Evolutionary conservation across 2,113 vertebrate species (phyloP).

Genomic region (Pachyramphus minor): DNA sequence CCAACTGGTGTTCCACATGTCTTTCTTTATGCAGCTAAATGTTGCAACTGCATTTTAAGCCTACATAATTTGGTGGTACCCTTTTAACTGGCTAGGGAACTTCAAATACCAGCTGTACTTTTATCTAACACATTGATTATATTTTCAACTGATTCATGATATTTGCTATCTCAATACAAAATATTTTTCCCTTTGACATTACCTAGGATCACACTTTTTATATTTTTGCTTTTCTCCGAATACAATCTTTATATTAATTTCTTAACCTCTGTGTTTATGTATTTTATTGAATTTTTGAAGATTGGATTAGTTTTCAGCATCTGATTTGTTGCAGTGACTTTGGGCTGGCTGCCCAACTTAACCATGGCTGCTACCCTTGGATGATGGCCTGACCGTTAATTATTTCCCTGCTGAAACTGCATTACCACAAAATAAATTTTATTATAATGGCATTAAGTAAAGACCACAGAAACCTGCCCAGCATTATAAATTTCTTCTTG

Average conservation of each 20-base stretch:
- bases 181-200: background rate
- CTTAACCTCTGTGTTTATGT: background rate
- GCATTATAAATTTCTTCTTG: background rate
- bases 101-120: background rate
- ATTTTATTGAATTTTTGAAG: slow-evolving; percentile 26
- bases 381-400: slow-evolving; percentile 17
- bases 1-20: background rate
- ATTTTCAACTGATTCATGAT: background rate
- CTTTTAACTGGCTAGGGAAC: background rate
- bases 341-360: slow-evolving; percentile 16
- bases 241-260: background rate
- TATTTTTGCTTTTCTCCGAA: background rate
- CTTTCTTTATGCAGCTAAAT: background rate
- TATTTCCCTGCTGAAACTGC: slow-evolving; percentile 53
- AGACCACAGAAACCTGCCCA: slow-evolving; percentile 7
- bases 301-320: slow-evolving; percentile 8
- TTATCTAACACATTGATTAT: background rate
- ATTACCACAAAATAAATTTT: slow-evolving; percentile 52
- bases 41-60: background rate
- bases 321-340: slow-evolving; percentile 35
- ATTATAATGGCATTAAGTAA: slow-evolving; percentile 33
- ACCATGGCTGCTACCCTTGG: slow-evolving; percentile 7
- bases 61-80: background rate
- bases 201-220: background rate
- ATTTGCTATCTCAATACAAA: background rate